Percentiles rank a stretch among this genome's conserved stretches.
Evolutionary conservation across 2,797 vertebrate species (phyloP).

Genomic region (Lithobates pipiens): DNA sequence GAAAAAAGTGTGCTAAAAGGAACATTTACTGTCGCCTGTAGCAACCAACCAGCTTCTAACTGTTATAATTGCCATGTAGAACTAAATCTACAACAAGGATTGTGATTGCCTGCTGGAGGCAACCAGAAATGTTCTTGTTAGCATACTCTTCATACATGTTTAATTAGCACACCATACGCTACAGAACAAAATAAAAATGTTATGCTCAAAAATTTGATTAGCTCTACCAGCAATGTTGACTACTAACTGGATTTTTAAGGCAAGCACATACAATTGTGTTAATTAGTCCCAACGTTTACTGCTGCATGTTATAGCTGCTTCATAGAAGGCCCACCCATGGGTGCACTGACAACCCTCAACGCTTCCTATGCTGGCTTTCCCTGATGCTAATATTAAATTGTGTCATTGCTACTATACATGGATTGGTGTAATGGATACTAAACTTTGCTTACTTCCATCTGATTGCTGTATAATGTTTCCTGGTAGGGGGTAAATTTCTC

Average conservation of each 20-base stretch:
- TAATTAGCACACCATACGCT: background rate
- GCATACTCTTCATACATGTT: background rate
- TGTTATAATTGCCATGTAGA: too few species aligned
- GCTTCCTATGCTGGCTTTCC: background rate
- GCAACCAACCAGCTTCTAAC: too few species aligned
- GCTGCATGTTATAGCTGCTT: background rate
- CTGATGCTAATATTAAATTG: background rate
- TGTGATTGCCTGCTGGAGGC: too few species aligned
- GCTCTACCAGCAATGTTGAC: background rate
- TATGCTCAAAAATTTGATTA: background rate
- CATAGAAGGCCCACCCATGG: background rate
- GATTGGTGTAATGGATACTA: constrained; percentile 62
- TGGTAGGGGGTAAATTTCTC: constrained; percentile 86
- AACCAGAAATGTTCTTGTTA: too few species aligned
- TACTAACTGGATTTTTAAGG: background rate
- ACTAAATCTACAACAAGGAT: too few species aligned
- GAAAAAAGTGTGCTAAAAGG: too few species aligned
- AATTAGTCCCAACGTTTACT: background rate
- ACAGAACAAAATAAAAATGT: background rate
- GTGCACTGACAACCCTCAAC: background rate
- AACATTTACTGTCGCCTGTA: too few species aligned
- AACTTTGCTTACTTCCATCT: constrained; percentile 82
- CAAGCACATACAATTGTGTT: background rate
- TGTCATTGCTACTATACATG: background rate
- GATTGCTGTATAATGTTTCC: constrained; percentile 85